phyloP scores from a whole-genome alignment of 2,888 invertebrate genomes.

The Nipponacmea schrenckii region DNA sequence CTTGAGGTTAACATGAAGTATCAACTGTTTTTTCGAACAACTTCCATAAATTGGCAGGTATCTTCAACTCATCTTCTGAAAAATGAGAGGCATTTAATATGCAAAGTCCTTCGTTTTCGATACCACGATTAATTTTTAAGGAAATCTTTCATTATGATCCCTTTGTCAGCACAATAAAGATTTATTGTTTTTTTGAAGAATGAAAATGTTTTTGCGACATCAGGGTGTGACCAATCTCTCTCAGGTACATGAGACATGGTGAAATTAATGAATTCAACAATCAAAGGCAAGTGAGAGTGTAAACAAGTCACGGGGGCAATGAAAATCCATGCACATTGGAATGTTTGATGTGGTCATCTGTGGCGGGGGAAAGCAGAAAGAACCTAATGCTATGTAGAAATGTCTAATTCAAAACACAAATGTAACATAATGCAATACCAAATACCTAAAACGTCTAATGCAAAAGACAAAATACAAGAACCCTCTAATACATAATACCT shows the following conservation, averaged over 20 bases:
- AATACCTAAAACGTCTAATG: too few relatives aligned
- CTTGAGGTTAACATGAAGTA: conserved; percentile 19
- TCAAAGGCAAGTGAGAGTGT: too few relatives aligned
- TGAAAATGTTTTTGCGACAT: conserved; percentile 10
- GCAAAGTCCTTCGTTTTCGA: conserved; percentile 19
- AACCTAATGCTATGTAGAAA: conserved; percentile 1
- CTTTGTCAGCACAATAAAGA: conserved; percentile 11
- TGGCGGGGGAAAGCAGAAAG: conserved; percentile 2
- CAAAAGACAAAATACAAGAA: too few relatives aligned
- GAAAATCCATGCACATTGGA: too few relatives aligned
- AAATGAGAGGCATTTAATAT: conserved; percentile 21
- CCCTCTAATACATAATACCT: too few relatives aligned
- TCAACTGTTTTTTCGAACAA: conserved; percentile 20
- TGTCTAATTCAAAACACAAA: conserved; percentile 7
- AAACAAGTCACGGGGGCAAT: too few relatives aligned
- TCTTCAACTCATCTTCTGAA: conserved; percentile 16
- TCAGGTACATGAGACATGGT: conserved; percentile 7
- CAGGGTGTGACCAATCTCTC: conserved; percentile 14
- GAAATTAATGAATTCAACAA: background rate
- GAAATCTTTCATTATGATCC: too few relatives aligned
- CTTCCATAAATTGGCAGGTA: conserved; percentile 16
- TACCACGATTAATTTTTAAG: conserved; percentile 14
- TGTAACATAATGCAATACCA: conserved; percentile 1
- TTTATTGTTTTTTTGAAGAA: conserved; percentile 11
- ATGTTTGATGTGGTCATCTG: background rate